Conservation (phyloP, 2,113 vertebrate species). For the Tapirus terrestris region DNA sequence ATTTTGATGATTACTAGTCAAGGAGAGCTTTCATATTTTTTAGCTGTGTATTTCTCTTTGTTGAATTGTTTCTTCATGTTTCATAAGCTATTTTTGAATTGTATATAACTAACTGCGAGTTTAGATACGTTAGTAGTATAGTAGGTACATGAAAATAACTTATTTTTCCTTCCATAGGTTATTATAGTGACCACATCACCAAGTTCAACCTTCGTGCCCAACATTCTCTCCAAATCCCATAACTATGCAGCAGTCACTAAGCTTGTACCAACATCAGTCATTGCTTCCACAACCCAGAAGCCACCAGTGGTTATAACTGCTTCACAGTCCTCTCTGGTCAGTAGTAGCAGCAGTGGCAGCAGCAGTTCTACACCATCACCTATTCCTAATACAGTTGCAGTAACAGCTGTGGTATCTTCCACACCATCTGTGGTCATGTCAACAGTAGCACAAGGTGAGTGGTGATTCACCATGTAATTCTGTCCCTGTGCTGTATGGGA, state of each 20-base stretch:
- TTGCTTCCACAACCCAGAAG: conserved; percentile 93
- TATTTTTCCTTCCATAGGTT: conserved; percentile 88
- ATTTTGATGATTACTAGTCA: conserved; percentile 26
- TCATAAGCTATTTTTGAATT: conserved; percentile 64
- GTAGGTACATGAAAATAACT: conserved; percentile 73
- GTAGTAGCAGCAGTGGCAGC: conserved; percentile 83
- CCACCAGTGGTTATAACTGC: conserved; percentile 95
- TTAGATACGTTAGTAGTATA: conserved; percentile 13
- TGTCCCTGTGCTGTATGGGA: neutral
- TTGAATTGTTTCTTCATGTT: conserved; percentile 60
- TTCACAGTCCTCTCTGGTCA: conserved; percentile 86
- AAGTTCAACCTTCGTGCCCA: conserved; percentile 97
- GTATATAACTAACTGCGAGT: neutral
- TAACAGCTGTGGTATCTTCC: conserved; percentile 95
- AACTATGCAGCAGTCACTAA: conserved; percentile 95
- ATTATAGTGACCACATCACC: conserved; percentile 99
- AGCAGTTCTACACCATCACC: conserved; percentile 85
- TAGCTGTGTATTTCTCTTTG: conserved; percentile 44
- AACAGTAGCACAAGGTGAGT: conserved; percentile 93
- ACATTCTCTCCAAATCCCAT: conserved; percentile 99
- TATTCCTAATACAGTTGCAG: conserved; percentile 89
- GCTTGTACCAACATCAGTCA: conserved; percentile 93
- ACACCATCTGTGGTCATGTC: conserved; percentile 97
- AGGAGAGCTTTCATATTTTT: conserved; percentile 37
- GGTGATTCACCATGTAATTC: neutral